Conservation (phyloP, 2,797 vertebrate species). For the Astyanax mexicanus region DNA sequence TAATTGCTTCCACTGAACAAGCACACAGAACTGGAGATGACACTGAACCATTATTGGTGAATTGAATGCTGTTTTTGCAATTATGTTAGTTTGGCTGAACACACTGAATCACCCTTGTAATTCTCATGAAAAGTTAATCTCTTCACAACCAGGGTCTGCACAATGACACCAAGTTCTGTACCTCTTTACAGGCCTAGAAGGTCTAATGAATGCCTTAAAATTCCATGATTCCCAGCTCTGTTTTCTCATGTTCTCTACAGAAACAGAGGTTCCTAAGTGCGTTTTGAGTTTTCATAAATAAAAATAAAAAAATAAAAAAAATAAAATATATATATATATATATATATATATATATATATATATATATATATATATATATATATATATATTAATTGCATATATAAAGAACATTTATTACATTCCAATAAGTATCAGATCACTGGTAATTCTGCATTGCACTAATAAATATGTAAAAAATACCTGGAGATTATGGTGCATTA, state of each 20-base stretch:
- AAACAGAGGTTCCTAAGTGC: no score
- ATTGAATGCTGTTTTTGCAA: constrained; percentile 77
- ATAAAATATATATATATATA: no score
- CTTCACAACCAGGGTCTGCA: constrained; percentile 33
- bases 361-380: no score
- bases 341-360: no score
- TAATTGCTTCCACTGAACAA: constrained; percentile 75
- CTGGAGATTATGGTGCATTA: constrained; percentile 40
- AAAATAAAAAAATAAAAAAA: no score
- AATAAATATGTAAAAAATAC: background rate
- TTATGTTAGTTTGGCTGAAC: constrained; percentile 70
- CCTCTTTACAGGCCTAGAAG: background rate
- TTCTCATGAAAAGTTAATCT: constrained; percentile 57
- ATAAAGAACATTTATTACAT: background rate
- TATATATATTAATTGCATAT: no score
- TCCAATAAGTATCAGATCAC: background rate
- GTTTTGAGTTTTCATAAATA: no score
- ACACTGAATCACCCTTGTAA: constrained; percentile 60
- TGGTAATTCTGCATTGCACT: background rate
- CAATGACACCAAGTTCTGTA: constrained; percentile 14
- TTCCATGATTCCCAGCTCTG: no score
- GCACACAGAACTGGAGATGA: constrained; percentile 76
- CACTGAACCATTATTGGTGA: constrained; percentile 75
- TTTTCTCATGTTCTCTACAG: no score
- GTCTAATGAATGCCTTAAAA: background rate